Evolutionary conservation across 2,888 invertebrate genomes (phyloP), one percentile per base, ranked within the genome.

Genomic region (Coleophora deauratella): DNA sequence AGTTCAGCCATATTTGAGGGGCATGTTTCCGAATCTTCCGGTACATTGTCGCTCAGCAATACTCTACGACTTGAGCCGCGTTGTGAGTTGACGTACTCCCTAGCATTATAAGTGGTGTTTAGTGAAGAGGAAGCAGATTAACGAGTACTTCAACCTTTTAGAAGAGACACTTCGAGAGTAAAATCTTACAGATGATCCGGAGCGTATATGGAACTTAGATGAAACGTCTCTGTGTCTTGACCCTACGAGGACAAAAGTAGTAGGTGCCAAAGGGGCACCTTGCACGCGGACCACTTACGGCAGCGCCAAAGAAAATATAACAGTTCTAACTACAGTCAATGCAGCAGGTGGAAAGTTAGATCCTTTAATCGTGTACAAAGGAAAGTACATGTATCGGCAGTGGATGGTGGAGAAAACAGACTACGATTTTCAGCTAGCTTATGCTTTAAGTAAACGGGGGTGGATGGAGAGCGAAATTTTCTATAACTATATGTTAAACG

Each of bases 381-480:
- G n/a, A n/a, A n/a, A n/a, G n/a, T 27, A 27, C 11, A 11, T 36
- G 7, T 36, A 11, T 3, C 27, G 27, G 3, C n/a, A 7, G 27
- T 36, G 21, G 21, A 36, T 36, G 36, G 36, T 27, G 9, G 7
- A 27, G n/a, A 36, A 8, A 27, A 27, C 4, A 21, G 36, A 27
- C 8, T 36, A 36, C 12, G 36, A 36, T 27, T 36, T 36, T 21
- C 31, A 34, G 3, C 38, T 40, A 11, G 32, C 38, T 6, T 42
- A 45, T 35, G 35, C 45, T 11, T 36, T 40, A 2, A 45, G 35
- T 14, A 11, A 11, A 12, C 40, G 38, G 28, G 45, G 45, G 6
- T 42, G 42, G 42, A 45, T 44, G 32, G 41, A 44, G 13, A 30
- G 37, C 1, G 27, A 41, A 15, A 37, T 38, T 1, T 44, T 44